These are phyloP conservation scores for Icerya purchasi DNA, from an alignment of 2,888 invertebrate species.

Conservation along the genomic window DNA sequence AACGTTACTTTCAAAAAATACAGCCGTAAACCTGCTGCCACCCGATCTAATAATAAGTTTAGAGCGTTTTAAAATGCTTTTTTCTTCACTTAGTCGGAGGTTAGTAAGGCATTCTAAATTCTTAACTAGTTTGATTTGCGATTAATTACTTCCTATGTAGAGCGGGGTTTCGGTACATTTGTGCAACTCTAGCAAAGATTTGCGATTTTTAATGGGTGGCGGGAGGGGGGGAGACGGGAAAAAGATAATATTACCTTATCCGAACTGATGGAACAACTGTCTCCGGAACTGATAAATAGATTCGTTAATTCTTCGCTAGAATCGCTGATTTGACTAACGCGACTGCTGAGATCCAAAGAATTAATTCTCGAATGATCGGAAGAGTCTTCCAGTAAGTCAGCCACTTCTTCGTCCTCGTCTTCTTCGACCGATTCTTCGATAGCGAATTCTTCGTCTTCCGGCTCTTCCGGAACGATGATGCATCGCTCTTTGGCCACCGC, in stretches of 20 bases:
- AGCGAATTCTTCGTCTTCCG: constrained; percentile 9
- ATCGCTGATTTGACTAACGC: constrained; percentile 53
- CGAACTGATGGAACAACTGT: constrained; percentile 15
- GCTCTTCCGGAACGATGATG: constrained; percentile 15
- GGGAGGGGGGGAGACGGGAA: no score
- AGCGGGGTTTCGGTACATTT: no score
- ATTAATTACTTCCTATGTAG: no score
- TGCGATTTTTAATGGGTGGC: no score
- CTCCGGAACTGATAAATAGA: constrained; percentile 29
- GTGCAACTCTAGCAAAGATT: no score
- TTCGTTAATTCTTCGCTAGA: constrained; percentile 55
- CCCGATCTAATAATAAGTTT: no score
- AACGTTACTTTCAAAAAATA: no score
- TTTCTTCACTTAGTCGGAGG: no score
- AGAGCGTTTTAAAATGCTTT: no score
- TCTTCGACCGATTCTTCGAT: constrained; percentile 12
- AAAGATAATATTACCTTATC: constrained; percentile 21
- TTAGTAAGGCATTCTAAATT: no score
- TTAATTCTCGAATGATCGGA: constrained; percentile 29
- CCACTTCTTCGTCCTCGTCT: constrained; percentile 28
- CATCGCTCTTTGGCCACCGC: constrained; percentile 62
- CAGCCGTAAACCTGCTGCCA: no score
- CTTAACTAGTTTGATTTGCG: no score
- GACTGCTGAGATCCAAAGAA: constrained; percentile 37
- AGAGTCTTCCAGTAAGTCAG: constrained; percentile 35